Conservation (phyloP, 2,113 vertebrate species). For the Ibidorhyncha struthersii region DNA sequence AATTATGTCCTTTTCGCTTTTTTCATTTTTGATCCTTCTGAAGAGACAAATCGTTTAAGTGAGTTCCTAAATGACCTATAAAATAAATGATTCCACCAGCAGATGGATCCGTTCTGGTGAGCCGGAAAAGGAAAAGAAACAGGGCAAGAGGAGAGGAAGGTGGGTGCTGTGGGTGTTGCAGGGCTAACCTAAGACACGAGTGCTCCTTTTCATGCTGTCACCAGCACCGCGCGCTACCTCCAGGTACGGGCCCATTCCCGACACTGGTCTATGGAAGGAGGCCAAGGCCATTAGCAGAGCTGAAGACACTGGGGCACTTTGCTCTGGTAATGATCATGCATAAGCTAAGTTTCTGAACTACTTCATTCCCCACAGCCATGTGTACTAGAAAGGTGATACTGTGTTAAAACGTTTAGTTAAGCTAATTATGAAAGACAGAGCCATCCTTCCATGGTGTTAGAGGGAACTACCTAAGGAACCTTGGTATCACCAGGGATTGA, state of each 20-base stretch:
- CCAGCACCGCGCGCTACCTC: not conserved
- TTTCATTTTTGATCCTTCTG: slow-evolving; percentile 16
- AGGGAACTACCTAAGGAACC: not conserved
- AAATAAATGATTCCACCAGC: not conserved
- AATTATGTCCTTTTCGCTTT: not conserved
- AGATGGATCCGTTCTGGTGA: not conserved
- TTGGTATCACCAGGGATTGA: not conserved
- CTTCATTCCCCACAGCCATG: not conserved
- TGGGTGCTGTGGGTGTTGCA: not conserved
- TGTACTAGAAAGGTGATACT: not conserved
- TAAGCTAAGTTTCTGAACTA: not conserved
- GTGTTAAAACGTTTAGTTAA: not conserved
- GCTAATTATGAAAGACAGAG: not conserved
- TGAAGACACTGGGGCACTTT: not conserved
- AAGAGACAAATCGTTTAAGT: slow-evolving; percentile 9
- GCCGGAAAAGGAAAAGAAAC: not conserved
- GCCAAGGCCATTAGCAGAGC: not conserved
- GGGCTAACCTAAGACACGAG: not conserved
- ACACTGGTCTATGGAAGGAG: accelerated
- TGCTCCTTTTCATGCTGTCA: not conserved
- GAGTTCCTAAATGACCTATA: not conserved
- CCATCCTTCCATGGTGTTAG: not conserved
- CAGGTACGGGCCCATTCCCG: not conserved
- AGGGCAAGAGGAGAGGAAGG: not conserved
- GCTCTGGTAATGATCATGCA: not conserved